These are phyloP conservation scores for Epinephelus fuscoguttatus DNA, from an alignment of 2,113 vertebrate genomes.

Conservation along the genomic window DNA sequence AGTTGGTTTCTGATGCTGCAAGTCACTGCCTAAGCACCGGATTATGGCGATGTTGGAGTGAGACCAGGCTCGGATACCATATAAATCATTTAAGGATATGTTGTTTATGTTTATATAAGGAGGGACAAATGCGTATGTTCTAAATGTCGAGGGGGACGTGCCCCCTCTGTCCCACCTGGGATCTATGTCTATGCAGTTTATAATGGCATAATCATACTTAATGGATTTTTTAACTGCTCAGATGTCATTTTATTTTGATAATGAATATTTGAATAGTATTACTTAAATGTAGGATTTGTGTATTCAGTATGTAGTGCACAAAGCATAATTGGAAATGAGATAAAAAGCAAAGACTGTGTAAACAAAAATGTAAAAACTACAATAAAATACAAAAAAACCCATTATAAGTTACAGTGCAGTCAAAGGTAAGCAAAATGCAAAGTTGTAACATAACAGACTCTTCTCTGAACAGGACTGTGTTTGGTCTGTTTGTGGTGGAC, in stretches of 20 bases:
- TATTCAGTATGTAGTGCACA: neutral
- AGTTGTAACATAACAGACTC: neutral
- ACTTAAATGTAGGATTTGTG: neutral
- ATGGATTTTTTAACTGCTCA: neutral
- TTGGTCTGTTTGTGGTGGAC: neutral
- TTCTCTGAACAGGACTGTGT: neutral
- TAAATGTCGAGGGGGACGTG: too few relatives aligned
- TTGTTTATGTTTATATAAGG: too few relatives aligned
- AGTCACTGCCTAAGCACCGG: too few relatives aligned
- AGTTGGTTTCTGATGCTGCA: too few relatives aligned
- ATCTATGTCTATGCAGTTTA: neutral
- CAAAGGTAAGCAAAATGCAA: neutral
- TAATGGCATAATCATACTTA: neutral
- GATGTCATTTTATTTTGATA: neutral
- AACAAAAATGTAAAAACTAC: neutral
- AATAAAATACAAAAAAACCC: neutral
- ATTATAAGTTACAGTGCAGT: neutral
- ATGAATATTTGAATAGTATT: neutral
- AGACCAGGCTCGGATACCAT: too few relatives aligned
- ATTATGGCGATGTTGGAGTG: too few relatives aligned
- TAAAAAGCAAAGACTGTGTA: neutral
- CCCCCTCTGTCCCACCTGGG: too few relatives aligned
- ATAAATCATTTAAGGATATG: too few relatives aligned
- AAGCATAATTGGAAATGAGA: too few relatives aligned
- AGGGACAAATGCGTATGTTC: too few relatives aligned